Evolutionary conservation across 2,888 invertebrate species (phyloP).

Genomic region (Sepioteuthis lessoniana): DNA sequence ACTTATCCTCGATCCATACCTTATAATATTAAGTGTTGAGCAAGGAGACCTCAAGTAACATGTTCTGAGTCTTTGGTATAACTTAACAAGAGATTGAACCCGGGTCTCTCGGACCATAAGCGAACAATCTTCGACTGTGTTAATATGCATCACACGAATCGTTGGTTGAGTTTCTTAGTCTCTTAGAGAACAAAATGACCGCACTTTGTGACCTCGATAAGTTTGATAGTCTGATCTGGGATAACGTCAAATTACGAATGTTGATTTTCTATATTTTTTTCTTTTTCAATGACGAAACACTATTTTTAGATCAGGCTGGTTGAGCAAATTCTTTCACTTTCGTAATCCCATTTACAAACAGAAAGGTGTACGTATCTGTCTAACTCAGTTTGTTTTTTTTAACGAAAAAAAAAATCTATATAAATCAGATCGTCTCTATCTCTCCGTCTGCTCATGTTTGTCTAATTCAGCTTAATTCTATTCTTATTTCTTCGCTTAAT

Average conservation of each 20-base stretch:
- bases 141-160: no score
- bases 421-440: not conserved
- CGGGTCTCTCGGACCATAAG: no score
- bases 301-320: not conserved
- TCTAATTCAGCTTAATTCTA: not conserved
- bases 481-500: not conserved
- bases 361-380: not conserved
- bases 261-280: not conserved
- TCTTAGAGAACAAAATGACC: not conserved
- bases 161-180: no score
- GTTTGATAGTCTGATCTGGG: not conserved
- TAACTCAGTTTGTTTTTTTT: not conserved
- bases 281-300: no score
- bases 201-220: not conserved
- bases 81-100: no score
- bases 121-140: no score
- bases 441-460: not conserved
- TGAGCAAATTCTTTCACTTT: not conserved
- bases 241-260: not conserved
- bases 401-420: not conserved
- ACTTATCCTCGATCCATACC: no score
- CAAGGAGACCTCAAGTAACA: no score
- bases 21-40: no score
- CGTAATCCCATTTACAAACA: not conserved
- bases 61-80: no score